These are phyloP conservation scores for Nephrotoma flavescens DNA, from an alignment of 2,888 invertebrate genomes.

Conservation along the genomic window DNA sequence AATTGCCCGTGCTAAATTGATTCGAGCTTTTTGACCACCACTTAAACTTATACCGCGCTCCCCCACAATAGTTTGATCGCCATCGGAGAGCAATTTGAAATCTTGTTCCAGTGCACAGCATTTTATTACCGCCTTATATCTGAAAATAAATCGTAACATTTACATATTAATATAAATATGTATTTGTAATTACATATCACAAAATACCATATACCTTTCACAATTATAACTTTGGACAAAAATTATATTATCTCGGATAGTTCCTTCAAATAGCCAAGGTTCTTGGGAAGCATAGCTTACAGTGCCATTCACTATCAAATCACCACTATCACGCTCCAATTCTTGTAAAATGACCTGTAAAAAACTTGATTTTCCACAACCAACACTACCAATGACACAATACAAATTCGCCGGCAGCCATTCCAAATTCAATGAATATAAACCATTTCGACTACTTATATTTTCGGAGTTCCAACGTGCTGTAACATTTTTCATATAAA, in stretches of 20 bases:
- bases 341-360: constrained; percentile 58
- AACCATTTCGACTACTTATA: constrained; percentile 1
- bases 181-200: not conserved
- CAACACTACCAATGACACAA: constrained; percentile 50
- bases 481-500: constrained; percentile 1
- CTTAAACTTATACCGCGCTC: constrained; percentile 69
- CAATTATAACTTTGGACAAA: constrained; percentile 40
- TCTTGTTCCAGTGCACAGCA: constrained; percentile 53
- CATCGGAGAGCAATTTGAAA: constrained; percentile 56
- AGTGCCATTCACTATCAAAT: constrained; percentile 31
- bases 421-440: constrained; percentile 9
- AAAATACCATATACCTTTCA: constrained; percentile 29
- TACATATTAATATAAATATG: not conserved
- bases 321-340: constrained; percentile 38
- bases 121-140: constrained; percentile 37
- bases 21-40: constrained; percentile 70
- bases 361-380: constrained; percentile 50
- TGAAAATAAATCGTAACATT: not conserved
- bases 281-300: constrained; percentile 45
- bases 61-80: constrained; percentile 65
- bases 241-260: constrained; percentile 53
- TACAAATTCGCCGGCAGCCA: constrained; percentile 27
- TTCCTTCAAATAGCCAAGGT: constrained; percentile 45
- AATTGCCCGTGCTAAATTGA: constrained; percentile 62
- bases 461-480: constrained; percentile 7